Conservation (phyloP, 2,113 vertebrate species). For the Pyrgilauda ruficollis region DNA sequence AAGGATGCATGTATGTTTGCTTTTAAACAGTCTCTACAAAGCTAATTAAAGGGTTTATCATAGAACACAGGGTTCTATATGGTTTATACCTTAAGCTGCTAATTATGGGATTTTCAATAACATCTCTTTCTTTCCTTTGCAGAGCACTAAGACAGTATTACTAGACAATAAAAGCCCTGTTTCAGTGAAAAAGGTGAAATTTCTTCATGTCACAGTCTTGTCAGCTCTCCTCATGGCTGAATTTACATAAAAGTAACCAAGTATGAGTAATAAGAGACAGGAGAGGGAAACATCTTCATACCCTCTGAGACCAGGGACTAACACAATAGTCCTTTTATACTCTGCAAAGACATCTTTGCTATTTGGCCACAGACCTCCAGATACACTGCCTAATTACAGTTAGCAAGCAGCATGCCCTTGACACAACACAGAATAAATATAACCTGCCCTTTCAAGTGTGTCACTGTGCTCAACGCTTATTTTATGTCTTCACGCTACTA, state of each 20-base stretch:
- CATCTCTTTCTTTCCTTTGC: slow-evolving; percentile 19
- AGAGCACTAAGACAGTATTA: background rate
- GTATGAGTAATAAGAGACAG: slow-evolving; percentile 7
- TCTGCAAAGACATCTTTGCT: slow-evolving; percentile 21
- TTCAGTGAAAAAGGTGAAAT: slow-evolving; percentile 29
- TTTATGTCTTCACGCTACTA: background rate
- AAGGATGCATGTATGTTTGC: slow-evolving; percentile 11
- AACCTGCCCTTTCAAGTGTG: slow-evolving; percentile 47
- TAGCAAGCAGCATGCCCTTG: slow-evolving; percentile 44
- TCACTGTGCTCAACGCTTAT: background rate
- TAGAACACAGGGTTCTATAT: background rate
- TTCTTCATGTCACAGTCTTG: slow-evolving; percentile 34
- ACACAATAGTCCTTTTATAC: slow-evolving; percentile 55
- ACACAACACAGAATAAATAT: slow-evolving; percentile 45
- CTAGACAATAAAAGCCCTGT: slow-evolving; percentile 9
- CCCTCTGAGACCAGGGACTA: background rate
- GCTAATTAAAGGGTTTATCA: slow-evolving; percentile 5
- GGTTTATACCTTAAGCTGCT: slow-evolving; percentile 31
- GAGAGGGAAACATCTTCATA: slow-evolving; percentile 25
- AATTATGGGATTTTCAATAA: slow-evolving; percentile 5
- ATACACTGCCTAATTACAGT: slow-evolving; percentile 37
- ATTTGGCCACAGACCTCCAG: slow-evolving; percentile 6
- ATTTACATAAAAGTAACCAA: slow-evolving; percentile 60
- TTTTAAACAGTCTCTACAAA: slow-evolving; percentile 32
- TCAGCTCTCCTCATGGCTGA: slow-evolving; percentile 24